Conservation (phyloP, 2,888 invertebrate species). For the Cetonia aurata region DNA sequence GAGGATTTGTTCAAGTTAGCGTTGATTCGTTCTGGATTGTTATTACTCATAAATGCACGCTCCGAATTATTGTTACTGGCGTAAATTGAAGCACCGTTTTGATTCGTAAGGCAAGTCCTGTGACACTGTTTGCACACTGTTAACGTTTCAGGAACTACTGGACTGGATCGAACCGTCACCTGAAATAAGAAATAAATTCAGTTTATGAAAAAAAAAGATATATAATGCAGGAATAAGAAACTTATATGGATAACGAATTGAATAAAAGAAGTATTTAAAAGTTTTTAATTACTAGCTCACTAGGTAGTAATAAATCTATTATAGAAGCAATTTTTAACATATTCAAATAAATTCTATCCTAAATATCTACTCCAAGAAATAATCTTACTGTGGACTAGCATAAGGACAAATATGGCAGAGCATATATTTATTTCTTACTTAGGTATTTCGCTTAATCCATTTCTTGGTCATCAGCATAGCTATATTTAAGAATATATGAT, state of each 20-base stretch:
- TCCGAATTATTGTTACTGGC: slow-evolving; percentile 44
- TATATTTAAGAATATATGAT: too few relatives aligned
- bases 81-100: slow-evolving; percentile 59
- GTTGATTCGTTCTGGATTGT: slow-evolving; percentile 45
- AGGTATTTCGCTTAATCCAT: neutral
- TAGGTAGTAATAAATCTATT: too few relatives aligned
- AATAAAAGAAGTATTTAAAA: too few relatives aligned
- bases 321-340: too few relatives aligned
- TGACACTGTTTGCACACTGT: slow-evolving; percentile 84
- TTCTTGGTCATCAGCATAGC: too few relatives aligned
- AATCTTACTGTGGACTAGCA: too few relatives aligned
- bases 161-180: slow-evolving; percentile 84
- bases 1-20: slow-evolving; percentile 33
- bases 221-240: too few relatives aligned
- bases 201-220: too few relatives aligned
- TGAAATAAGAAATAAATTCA: slow-evolving; percentile 60
- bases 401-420: too few relatives aligned
- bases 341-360: too few relatives aligned
- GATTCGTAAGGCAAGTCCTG: slow-evolving; percentile 78
- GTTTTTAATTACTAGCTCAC: too few relatives aligned
- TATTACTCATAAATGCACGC: slow-evolving; percentile 28
- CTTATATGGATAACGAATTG: slow-evolving; percentile 2
- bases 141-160: slow-evolving; percentile 78
- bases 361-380: too few relatives aligned
- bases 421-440: neutral